Base-by-base conservation (phyloP, 2,888 invertebrate genomes). In the Caenorhabditis sp. region DNA sequence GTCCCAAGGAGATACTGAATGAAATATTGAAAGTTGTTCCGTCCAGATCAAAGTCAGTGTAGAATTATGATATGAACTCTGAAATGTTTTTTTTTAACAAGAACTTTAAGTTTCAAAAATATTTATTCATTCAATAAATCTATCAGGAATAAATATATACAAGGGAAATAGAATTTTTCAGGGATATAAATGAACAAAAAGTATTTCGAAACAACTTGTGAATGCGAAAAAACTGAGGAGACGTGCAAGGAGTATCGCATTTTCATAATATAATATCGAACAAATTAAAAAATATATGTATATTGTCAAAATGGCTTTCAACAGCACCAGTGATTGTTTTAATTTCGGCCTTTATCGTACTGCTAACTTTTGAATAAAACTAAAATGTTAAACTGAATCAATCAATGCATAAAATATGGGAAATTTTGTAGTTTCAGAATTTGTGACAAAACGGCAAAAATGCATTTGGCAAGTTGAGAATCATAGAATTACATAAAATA, bases 401-500 rank as follows among this genome's bases (percentile, higher is more conserved):
- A 43, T 43, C 43, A 43, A 43, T 43, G 43, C 43, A 43, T 43
- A 43, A 43, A 17, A 17, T 6, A 31, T 4, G 4, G 31, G 10
- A 10, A 31, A 31, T 4, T 31, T 31, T 31, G 31, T 31, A 10
- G 31, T 31, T 31, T 31, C 14, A 43, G 17, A 43, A 17, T 43
- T 43, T 43, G 43, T 43, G 43, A 43, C 43, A 37, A 59, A 31
- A 72, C 72, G 72, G 72, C 72, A 72, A 72, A 57, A 54, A 37
- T 54, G 67, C 23, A 57, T 14, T 64, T 72, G 72, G 72, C 72
- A 72, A 72, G 72, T n/a, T 53, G 66, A 58, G 57, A 58, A 58
- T 55, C 55, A 55, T 17, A 55, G 23, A 17, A 14, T 14, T 26
- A 55, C 24, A 26, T 4, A 55, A 55, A 26, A 55, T 26, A 55